A percentile compares a stretch with the other conserved stretches of the same genome.
These are phyloP conservation scores for Hypercompe scribonia DNA, from an alignment of 2,888 invertebrate genomes.

Conservation along the genomic window DNA sequence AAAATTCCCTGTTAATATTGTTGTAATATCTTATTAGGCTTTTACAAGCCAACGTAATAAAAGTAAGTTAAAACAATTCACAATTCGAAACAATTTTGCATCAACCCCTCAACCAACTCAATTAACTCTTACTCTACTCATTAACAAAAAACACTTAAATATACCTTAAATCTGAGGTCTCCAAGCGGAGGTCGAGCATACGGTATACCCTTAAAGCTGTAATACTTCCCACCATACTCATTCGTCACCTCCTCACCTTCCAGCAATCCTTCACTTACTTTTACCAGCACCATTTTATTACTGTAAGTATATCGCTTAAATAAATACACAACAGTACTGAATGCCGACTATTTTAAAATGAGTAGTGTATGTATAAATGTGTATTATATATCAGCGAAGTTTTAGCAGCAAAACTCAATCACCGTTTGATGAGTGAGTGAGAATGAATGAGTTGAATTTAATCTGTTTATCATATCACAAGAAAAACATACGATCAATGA, in stretches of 20 bases:
- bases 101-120: neutral
- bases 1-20: too few species aligned
- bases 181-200: slow-evolving; percentile 54
- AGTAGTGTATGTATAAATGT: neutral
- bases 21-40: too few species aligned
- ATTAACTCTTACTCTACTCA: neutral
- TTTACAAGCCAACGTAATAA: too few species aligned
- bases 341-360: neutral
- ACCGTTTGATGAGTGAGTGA: too few species aligned
- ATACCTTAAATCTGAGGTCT: slow-evolving; percentile 54
- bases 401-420: neutral
- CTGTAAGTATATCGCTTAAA: neutral
- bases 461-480: too few species aligned
- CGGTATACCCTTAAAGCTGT: slow-evolving; percentile 58
- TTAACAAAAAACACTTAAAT: neutral
- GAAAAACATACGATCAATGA: too few species aligned
- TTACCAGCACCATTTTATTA: neutral
- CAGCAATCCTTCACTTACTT: neutral
- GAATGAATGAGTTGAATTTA: neutral
- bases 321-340: neutral
- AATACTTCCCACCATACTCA: slow-evolving; percentile 42
- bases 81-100: neutral
- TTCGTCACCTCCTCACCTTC: neutral
- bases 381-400: neutral
- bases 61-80: neutral